phyloP scores from a whole-genome alignment of 1,140 invertebrate species.

The Anadara kagoshimensis region DNA sequence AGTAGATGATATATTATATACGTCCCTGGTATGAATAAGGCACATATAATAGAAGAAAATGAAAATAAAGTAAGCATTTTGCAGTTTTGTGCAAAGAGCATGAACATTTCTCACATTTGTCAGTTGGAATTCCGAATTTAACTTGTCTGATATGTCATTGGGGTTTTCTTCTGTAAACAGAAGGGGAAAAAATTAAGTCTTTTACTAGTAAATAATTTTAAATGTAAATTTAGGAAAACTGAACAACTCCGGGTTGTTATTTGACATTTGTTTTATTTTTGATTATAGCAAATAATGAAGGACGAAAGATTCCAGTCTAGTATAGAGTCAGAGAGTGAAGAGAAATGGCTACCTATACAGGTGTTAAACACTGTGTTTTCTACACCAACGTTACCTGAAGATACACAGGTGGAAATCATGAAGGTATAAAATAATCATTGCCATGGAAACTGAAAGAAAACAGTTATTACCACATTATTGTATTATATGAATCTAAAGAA shows the following conservation, averaged over 20 bases:
- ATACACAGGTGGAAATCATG: slow-evolving; percentile 84
- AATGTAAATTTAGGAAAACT: too few relatives aligned
- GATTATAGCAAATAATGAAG: slow-evolving; percentile 86
- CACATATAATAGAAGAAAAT: too few relatives aligned
- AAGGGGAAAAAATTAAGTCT: background rate
- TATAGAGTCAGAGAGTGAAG: slow-evolving; percentile 92
- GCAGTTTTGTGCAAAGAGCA: too few relatives aligned
- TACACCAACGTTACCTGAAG: slow-evolving; percentile 83
- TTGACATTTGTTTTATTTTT: background rate
- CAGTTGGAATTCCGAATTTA: too few relatives aligned
- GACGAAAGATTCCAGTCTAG: slow-evolving; percentile 92
- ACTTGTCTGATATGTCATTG: too few relatives aligned
- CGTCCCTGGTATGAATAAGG: too few relatives aligned
- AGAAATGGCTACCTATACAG: slow-evolving; percentile 91
- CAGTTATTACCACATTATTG: too few relatives aligned
- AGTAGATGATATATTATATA: too few relatives aligned
- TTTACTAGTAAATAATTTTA: background rate
- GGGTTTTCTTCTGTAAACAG: background rate
- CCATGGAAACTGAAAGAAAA: too few relatives aligned
- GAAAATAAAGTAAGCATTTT: too few relatives aligned
- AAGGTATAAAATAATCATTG: slow-evolving; percentile 74
- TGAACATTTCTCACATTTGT: too few relatives aligned
- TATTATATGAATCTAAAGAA: too few relatives aligned
- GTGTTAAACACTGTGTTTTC: slow-evolving; percentile 87
- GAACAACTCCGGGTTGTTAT: background rate